These are phyloP conservation scores for Mus spretus DNA, from an alignment of 2,797 vertebrate species.

Conservation along the genomic window DNA sequence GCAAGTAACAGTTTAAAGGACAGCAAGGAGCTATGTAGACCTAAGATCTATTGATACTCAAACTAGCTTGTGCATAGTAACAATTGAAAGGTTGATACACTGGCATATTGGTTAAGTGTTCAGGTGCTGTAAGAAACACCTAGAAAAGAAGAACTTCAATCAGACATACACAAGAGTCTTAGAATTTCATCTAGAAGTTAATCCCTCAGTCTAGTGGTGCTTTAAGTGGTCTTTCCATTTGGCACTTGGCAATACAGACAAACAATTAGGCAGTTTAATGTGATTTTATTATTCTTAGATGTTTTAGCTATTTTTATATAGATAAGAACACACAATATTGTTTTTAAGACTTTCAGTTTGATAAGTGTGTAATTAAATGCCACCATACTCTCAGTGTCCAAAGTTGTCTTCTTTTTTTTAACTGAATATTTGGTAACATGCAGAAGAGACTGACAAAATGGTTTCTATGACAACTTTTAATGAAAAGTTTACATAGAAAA, in stretches of 20 bases:
- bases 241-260: constrained; percentile 89
- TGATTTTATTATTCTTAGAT: constrained; percentile 80
- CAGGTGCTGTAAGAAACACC: constrained; percentile 75
- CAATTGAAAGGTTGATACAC: constrained; percentile 76
- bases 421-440: constrained; percentile 68
- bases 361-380: constrained; percentile 81
- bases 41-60: constrained; percentile 88
- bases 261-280: constrained; percentile 87
- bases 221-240: constrained; percentile 79
- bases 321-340: constrained; percentile 86
- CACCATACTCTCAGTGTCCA: constrained; percentile 81
- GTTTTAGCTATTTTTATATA: constrained; percentile 79
- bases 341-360: constrained; percentile 85
- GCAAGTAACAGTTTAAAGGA: constrained; percentile 82
- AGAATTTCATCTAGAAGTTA: constrained; percentile 76
- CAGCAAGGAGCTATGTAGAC: constrained; percentile 81
- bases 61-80: constrained; percentile 81
- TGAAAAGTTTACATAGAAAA: constrained; percentile 69
- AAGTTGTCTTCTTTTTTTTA: constrained; percentile 60
- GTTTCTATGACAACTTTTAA: constrained; percentile 74
- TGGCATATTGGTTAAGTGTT: constrained; percentile 73
- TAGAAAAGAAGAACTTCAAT: constrained; percentile 80
- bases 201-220: constrained; percentile 81
- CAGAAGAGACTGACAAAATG: constrained; percentile 79
- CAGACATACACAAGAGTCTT: constrained; percentile 64